These are phyloP conservation scores for Drosophila lacertosa DNA, from an alignment of 1,140 invertebrate species.

Conservation along the genomic window DNA sequence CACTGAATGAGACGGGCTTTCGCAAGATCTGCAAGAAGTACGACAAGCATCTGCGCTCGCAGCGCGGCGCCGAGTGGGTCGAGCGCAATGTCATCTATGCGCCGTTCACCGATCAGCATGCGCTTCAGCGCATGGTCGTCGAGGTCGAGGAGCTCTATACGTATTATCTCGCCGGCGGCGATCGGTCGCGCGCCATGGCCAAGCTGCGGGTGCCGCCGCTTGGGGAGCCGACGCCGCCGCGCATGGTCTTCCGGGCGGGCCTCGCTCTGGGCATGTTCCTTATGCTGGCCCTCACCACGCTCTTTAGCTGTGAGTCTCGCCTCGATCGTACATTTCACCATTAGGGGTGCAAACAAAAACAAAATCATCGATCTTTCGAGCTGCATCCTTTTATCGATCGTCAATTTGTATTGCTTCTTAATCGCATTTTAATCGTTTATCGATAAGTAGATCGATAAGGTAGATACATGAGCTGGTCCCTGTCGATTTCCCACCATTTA, in stretches of 20 bases:
- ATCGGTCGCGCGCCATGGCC: slow-evolving; percentile 89
- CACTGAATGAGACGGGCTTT: slow-evolving; percentile 99
- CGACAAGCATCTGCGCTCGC: slow-evolving; percentile 89
- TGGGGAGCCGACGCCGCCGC: slow-evolving; percentile 87
- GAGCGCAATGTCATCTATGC: slow-evolving; percentile 22
- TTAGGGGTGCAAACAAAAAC: neutral
- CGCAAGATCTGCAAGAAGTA: slow-evolving; percentile 99
- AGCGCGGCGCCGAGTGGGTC: slow-evolving; percentile 35
- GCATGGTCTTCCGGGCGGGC: slow-evolving; percentile 88
- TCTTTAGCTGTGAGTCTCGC: slow-evolving; percentile 52
- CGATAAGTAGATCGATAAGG: no score
- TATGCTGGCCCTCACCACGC: slow-evolving; percentile 85
- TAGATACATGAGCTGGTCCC: no score
- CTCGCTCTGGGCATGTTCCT: slow-evolving; percentile 88
- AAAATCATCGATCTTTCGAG: neutral
- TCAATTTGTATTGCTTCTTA: no score
- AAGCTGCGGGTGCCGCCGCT: slow-evolving; percentile 89
- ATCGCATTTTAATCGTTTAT: no score
- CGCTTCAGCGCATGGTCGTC: slow-evolving; percentile 85
- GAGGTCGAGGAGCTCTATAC: slow-evolving; percentile 89
- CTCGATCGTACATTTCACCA: neutral
- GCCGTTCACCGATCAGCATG: slow-evolving; percentile 42
- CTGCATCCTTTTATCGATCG: neutral
- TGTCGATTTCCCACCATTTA: no score
- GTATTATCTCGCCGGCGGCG: slow-evolving; percentile 88